phyloP scores from a whole-genome alignment of 1,140 invertebrate genomes.

The Dendrolimus kikuchii region DNA sequence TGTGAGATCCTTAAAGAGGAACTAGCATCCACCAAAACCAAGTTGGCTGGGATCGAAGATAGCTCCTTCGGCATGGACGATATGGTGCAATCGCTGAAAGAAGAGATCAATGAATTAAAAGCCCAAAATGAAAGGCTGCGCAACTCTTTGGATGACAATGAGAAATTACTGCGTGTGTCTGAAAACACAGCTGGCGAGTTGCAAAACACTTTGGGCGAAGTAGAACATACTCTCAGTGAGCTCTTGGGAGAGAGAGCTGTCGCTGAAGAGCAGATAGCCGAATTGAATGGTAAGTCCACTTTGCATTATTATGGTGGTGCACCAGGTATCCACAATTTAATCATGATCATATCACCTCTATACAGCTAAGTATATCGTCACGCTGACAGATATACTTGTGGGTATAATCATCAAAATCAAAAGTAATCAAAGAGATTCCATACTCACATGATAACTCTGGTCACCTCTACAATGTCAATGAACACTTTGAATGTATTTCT shows the following conservation, averaged over 20 bases:
- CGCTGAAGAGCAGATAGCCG: constrained; percentile 59
- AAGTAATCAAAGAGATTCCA: too few relatives aligned
- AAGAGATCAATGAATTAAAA: constrained; percentile 71
- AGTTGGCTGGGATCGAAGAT: constrained; percentile 77
- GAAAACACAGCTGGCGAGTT: constrained; percentile 62
- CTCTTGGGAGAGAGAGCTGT: constrained; percentile 52
- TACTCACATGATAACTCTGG: too few relatives aligned
- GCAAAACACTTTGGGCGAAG: constrained; percentile 58
- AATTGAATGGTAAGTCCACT: constrained; percentile 58
- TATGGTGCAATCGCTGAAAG: constrained; percentile 76
- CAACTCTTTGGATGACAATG: constrained; percentile 60
- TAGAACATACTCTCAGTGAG: constrained; percentile 65
- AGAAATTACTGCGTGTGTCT: constrained; percentile 58
- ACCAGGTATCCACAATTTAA: too few relatives aligned
- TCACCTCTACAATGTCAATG: too few relatives aligned
- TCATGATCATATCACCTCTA: too few relatives aligned
- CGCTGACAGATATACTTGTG: too few relatives aligned
- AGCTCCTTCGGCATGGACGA: constrained; percentile 82
- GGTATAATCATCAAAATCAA: too few relatives aligned
- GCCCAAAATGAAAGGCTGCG: constrained; percentile 59
- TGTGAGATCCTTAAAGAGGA: constrained; percentile 78
- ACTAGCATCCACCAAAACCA: constrained; percentile 74
- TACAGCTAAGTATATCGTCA: too few relatives aligned
- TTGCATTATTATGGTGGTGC: too few relatives aligned
- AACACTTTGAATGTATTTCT: too few relatives aligned